Evolutionary conservation across 2,113 vertebrate genomes (phyloP).

Genomic region (Prionailurus bengalensis): DNA sequence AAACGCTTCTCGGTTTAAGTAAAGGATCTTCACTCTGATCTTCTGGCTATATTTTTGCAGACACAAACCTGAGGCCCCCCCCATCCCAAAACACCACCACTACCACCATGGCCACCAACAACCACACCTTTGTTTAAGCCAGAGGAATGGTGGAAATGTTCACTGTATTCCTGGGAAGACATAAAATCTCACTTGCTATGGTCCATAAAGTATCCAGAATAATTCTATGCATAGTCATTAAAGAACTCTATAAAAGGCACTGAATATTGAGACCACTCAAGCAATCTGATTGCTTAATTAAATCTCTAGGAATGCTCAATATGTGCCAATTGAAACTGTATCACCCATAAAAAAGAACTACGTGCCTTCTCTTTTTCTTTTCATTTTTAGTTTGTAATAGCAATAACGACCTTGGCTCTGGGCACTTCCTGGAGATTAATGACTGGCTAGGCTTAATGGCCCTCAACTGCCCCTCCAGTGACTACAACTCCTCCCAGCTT

Average conservation of each 20-base stretch:
- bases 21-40: background rate
- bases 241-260: constrained; percentile 83
- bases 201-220: constrained; percentile 84
- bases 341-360: constrained; percentile 73
- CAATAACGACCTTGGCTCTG: constrained; percentile 70
- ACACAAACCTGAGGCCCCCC: background rate
- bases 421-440: constrained; percentile 77
- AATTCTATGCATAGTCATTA: constrained; percentile 81
- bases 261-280: constrained; percentile 82
- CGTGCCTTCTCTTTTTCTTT: constrained; percentile 43
- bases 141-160: background rate
- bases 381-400: constrained; percentile 77
- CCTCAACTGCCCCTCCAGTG: background rate
- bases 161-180: constrained; percentile 60
- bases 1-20: background rate
- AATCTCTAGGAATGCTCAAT: constrained; percentile 83
- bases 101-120: background rate
- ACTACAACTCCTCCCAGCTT: constrained; percentile 68
- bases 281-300: constrained; percentile 85
- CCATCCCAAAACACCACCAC: background rate
- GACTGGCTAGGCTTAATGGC: constrained; percentile 66
- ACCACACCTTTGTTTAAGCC: constrained; percentile 45
- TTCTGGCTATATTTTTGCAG: constrained; percentile 2
- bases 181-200: constrained; percentile 78
- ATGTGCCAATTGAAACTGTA: constrained; percentile 80